These are phyloP conservation scores for Lottia gigantea DNA, from an alignment of 2,888 invertebrate species.

Conservation along the genomic window DNA sequence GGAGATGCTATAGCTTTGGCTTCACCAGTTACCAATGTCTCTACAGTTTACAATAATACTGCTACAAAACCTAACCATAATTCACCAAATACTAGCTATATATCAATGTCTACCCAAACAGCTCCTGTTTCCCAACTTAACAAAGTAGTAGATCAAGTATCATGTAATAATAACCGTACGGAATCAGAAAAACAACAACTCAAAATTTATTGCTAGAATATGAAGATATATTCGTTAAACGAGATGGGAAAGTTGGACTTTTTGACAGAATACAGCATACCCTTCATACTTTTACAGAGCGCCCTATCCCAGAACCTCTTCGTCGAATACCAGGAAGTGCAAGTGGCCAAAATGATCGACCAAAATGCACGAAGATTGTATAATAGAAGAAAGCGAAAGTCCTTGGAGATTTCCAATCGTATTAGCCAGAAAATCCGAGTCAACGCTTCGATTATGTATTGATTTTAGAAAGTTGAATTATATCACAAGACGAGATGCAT, in stretches of 20 bases:
- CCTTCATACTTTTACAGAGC: neutral
- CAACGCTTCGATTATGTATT: neutral
- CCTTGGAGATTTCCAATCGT: slow-evolving; percentile 4
- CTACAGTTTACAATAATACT: neutral
- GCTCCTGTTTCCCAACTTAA: no score
- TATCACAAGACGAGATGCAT: neutral
- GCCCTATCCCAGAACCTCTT: neutral
- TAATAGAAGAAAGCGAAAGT: neutral
- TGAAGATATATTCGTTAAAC: neutral
- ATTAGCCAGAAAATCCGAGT: neutral
- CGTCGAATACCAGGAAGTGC: neutral
- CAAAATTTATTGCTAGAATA: neutral
- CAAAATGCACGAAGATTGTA: neutral
- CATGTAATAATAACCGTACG: neutral
- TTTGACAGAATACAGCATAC: neutral
- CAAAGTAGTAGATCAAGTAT: neutral
- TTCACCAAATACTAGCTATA: neutral
- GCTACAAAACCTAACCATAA: neutral
- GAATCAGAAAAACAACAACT: slow-evolving; percentile 2
- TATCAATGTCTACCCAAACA: neutral
- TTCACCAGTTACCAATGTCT: neutral
- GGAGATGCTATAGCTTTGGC: neutral
- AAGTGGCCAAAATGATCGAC: slow-evolving; percentile 3
- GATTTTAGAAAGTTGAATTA: neutral
- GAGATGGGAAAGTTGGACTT: neutral